These are phyloP conservation scores for Ganaspis brasiliensis DNA, from an alignment of 2,888 invertebrate species.

Conservation along the genomic window DNA sequence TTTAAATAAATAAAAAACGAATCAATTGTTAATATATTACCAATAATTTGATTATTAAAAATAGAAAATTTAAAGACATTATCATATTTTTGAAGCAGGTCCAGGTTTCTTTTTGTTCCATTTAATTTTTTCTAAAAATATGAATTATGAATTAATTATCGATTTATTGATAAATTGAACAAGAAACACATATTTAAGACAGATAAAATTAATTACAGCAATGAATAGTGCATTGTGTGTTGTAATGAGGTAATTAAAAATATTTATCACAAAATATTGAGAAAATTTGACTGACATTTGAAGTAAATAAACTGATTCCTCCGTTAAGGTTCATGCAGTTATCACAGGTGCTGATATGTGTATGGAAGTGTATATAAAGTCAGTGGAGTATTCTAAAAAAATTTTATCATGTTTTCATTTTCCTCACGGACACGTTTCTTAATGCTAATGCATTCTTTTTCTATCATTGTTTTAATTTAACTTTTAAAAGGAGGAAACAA, in stretches of 20 bases:
- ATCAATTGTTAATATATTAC: too few species aligned
- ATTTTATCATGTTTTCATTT: background rate
- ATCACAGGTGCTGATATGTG: conserved; percentile 16
- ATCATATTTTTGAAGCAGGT: too few species aligned
- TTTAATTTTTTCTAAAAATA: background rate
- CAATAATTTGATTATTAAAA: too few species aligned
- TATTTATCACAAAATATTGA: background rate
- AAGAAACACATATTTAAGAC: background rate
- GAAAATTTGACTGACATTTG: conserved; percentile 22
- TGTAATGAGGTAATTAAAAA: conserved; percentile 17
- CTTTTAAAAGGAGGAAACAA: background rate
- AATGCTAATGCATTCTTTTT: background rate
- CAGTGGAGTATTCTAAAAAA: background rate
- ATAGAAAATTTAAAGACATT: too few species aligned
- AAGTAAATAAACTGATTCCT: conserved; percentile 1
- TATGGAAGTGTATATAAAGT: background rate
- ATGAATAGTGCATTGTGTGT: background rate
- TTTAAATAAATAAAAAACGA: too few species aligned
- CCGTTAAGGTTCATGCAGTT: background rate
- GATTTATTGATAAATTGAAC: background rate
- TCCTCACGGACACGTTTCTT: background rate
- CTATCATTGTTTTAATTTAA: background rate
- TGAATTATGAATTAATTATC: background rate
- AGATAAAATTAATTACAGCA: conserved; percentile 16
- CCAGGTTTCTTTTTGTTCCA: too few species aligned